These are phyloP conservation scores for Sardinella longiceps DNA, from an alignment of 2,797 vertebrate species.

Conservation along the genomic window DNA sequence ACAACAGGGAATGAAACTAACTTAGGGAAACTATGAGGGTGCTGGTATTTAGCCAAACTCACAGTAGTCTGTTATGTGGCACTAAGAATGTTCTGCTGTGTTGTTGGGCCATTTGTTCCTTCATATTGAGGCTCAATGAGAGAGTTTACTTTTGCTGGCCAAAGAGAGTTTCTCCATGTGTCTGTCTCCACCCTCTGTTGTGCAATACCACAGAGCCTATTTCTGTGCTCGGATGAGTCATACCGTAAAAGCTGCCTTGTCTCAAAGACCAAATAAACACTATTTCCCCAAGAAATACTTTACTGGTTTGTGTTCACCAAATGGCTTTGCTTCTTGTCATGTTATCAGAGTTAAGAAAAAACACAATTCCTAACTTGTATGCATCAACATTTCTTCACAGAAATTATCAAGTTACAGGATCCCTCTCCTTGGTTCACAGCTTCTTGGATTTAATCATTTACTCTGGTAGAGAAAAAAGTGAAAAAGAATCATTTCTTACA, in stretches of 20 bases:
- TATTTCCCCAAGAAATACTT: constrained; percentile 43
- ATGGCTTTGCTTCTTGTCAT: not conserved
- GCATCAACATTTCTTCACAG: not conserved
- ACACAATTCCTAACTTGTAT: not conserved
- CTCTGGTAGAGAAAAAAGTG: no score
- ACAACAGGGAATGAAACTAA: not conserved
- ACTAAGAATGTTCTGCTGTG: not conserved
- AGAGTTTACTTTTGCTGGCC: not conserved
- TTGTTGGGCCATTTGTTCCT: not conserved
- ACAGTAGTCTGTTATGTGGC: not conserved
- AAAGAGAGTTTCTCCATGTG: constrained; percentile 30
- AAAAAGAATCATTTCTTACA: no score
- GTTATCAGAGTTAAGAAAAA: not conserved
- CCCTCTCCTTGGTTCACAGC: no score
- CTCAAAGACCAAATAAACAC: constrained; percentile 64
- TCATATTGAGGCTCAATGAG: not conserved
- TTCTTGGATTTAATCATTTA: no score
- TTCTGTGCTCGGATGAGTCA: constrained; percentile 22
- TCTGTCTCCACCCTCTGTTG: constrained; percentile 42
- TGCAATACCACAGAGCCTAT: constrained; percentile 42
- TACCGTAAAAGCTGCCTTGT: constrained; percentile 48
- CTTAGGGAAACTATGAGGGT: not conserved
- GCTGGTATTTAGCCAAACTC: not conserved
- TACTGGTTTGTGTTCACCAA: not conserved
- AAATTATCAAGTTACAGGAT: no score